Percentiles rank a stretch among this genome's conserved stretches.
Evolutionary conservation across 2,888 invertebrate species (phyloP).

Genomic region (Elaeidobius kamerunicus): DNA sequence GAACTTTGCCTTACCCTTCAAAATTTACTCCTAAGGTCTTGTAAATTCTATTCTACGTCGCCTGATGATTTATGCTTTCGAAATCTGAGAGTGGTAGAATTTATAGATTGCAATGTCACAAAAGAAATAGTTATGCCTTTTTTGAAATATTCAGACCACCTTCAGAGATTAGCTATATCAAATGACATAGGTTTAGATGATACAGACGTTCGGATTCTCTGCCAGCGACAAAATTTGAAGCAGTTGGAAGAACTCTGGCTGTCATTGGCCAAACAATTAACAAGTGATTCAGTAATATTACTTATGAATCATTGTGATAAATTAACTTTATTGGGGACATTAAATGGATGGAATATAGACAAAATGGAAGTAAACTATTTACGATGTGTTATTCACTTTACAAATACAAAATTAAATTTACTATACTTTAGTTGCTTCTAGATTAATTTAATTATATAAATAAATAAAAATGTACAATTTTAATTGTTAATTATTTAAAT

Average conservation of each 20-base stretch:
- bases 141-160: conserved; percentile 14
- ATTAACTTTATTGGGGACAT: conserved; percentile 22
- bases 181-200: conserved; percentile 24
- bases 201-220: conserved; percentile 17
- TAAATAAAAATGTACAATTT: neutral
- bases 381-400: conserved; percentile 26
- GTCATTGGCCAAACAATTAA: conserved; percentile 21
- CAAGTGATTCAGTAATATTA: conserved; percentile 24
- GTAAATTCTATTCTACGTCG: conserved; percentile 1
- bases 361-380: conserved; percentile 29
- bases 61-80: conserved; percentile 5
- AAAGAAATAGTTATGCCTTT: conserved; percentile 12
- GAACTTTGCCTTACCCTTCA: conserved; percentile 16
- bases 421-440: conserved; percentile 30
- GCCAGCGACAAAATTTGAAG: conserved; percentile 14
- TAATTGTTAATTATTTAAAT: neutral
- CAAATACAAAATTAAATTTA: conserved; percentile 25
- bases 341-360: conserved; percentile 29
- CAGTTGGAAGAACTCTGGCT: conserved; percentile 27
- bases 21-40: conserved; percentile 8
- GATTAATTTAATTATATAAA: neutral
- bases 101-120: conserved; percentile 22
- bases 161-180: conserved; percentile 22
- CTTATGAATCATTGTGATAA: conserved; percentile 30
- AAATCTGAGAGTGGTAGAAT: conserved; percentile 22